Conservation (phyloP, 2,888 invertebrate species). For the Tachina grossa region DNA sequence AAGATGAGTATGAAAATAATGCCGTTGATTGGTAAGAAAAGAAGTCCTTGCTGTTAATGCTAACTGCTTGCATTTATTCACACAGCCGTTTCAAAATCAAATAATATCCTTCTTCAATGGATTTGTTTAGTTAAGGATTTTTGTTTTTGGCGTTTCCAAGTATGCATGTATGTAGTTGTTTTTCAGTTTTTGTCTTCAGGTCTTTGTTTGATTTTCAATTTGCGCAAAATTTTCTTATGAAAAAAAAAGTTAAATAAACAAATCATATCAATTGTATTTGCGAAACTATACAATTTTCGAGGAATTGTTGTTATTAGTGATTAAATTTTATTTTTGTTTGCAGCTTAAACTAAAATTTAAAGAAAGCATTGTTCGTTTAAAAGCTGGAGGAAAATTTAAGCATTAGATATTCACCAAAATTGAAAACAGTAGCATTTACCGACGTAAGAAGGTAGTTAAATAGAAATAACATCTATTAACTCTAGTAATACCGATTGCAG, state of each 20-base stretch:
- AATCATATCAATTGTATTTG: background rate
- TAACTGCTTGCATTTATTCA: slow-evolving; percentile 1
- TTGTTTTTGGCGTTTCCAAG: slow-evolving; percentile 69
- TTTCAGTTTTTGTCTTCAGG: slow-evolving; percentile 27
- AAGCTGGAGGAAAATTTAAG: background rate
- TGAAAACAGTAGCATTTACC: no score
- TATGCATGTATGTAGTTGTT: slow-evolving; percentile 42
- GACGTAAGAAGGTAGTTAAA: no score
- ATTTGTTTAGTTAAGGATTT: slow-evolving; percentile 51
- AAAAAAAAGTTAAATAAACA: background rate
- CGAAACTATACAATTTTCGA: slow-evolving; percentile 23
- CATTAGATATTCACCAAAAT: no score
- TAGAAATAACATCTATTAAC: no score
- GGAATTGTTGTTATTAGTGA: slow-evolving; percentile 55
- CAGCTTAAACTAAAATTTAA: background rate
- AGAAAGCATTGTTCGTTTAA: background rate
- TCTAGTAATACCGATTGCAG: no score
- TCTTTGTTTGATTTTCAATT: slow-evolving; percentile 66
- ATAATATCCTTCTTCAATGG: slow-evolving; percentile 50
- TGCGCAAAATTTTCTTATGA: slow-evolving; percentile 25
- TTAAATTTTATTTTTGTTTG: slow-evolving; percentile 36
- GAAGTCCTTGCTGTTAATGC: slow-evolving; percentile 45
- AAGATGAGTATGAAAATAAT: slow-evolving; percentile 24
- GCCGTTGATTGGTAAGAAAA: slow-evolving; percentile 32
- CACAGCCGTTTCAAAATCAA: slow-evolving; percentile 17